Evolutionary conservation across 2,888 invertebrate species (phyloP), one percentile per base, ranked within the genome.

Genomic region (Magallana nippona): DNA sequence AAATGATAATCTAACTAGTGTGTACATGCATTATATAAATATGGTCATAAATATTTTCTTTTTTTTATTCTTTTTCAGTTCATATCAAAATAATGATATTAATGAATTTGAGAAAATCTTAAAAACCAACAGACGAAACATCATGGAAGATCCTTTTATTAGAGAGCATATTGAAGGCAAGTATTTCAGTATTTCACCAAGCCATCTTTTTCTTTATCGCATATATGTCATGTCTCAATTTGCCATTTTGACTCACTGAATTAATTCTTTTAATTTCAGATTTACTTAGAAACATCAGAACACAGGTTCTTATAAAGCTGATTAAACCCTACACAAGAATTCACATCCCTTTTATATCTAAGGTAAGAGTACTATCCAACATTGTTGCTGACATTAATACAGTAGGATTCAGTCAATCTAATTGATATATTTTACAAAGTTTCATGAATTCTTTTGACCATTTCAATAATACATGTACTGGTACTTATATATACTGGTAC

Each of bases 121-220:
- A 86, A 97, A 98, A 93, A 97, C 97, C 93, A 98, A 99, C 95
- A 95, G 97, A 93, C 96, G 97, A 94, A 98, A 98, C 93, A 99
- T 99, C 87, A 99, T 99, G 99, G 98, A 98, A 92, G 99, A 99
- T 95, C 98, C 98, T 0, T 99, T 99, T 95, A 99, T 99, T 92
- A 95, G 98, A 89, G 99, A 99, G 94, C 99, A 99, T 94, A 99
- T 99, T 93, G 99, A 99, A 96, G 96, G 96, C 96, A 92, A 87
- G 86, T 17, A 2, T 10, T 57, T n/a, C 11, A 11, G 57, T 5
- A 2, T 13, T n/a, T 17, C 32, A 32, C 32, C 32, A 32, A 32
- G 32, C 5, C 5, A 44, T 44, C 44, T 5, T 44, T 44, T 44
- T 8, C 8, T 44, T 44, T 44, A 44, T 0, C 44, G 8, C 44